Evolutionary conservation across 2,113 vertebrate genomes (phyloP).

Genomic region (Varanus salvator): DNA sequence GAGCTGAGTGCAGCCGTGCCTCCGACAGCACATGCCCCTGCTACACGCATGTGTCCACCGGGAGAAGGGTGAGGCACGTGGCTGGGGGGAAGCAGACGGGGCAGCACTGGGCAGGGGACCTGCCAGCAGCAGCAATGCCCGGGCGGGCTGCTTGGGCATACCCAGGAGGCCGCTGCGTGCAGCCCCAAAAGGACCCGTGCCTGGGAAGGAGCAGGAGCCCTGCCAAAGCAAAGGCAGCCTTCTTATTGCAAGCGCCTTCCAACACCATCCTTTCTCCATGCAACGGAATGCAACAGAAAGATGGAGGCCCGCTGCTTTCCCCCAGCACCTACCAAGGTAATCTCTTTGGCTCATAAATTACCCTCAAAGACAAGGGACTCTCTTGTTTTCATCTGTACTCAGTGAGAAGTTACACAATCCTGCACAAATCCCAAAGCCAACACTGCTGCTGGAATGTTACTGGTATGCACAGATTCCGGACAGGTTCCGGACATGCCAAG

Average conservation of each 20-base stretch:
- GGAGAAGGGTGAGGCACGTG: too few relatives aligned
- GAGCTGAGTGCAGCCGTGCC: too few relatives aligned
- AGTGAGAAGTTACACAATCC: neutral
- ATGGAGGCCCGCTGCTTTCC: neutral
- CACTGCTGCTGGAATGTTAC: neutral
- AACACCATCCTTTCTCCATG: neutral
- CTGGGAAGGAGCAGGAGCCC: neutral
- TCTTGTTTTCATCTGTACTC: neutral
- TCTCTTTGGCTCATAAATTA: neutral
- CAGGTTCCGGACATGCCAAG: neutral
- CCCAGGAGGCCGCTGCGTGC: too few relatives aligned
- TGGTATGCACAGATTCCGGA: neutral
- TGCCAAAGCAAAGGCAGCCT: neutral
- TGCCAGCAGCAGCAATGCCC: too few relatives aligned
- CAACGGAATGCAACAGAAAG: neutral
- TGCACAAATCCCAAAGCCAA: neutral
- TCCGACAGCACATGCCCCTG: neutral
- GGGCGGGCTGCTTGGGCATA: too few relatives aligned
- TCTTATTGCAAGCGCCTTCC: neutral
- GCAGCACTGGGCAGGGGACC: too few relatives aligned
- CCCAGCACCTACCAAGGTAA: neutral
- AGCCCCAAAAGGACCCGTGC: too few relatives aligned
- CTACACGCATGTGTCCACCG: too few relatives aligned
- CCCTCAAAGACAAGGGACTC: neutral
- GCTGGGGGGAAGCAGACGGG: too few relatives aligned